Evolutionary conservation across 2,113 vertebrate species (phyloP).

Genomic region (Chelonoidis abingdonii): DNA sequence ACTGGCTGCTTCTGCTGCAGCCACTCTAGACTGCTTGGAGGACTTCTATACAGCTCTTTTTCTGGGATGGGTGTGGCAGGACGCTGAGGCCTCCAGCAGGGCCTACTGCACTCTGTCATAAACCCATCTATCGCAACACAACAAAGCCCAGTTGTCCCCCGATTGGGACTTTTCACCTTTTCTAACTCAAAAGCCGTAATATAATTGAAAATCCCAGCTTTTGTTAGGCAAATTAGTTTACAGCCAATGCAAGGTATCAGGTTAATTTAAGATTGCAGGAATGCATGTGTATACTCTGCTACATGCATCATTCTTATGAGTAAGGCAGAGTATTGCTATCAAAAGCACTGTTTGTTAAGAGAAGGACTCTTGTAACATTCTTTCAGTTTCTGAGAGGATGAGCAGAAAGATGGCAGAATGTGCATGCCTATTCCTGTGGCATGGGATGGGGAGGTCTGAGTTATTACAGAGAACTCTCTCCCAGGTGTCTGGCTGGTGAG

Average conservation of each 20-base stretch:
- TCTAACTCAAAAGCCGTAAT: neutral
- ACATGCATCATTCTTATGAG: neutral
- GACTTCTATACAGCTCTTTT: too few relatives aligned
- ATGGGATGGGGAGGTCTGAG: neutral
- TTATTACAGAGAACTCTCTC: neutral
- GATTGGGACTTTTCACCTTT: neutral
- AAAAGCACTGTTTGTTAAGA: neutral
- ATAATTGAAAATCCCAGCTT: neutral
- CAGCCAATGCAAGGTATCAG: neutral
- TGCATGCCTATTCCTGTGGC: neutral
- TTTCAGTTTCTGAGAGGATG: neutral
- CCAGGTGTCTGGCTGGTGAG: neutral
- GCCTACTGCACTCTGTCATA: too few relatives aligned
- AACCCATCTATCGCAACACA: neutral
- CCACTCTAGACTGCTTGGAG: too few relatives aligned
- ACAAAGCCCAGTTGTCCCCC: neutral
- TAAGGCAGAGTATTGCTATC: accelerated
- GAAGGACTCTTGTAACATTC: neutral
- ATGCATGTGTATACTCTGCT: neutral
- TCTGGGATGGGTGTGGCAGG: too few relatives aligned
- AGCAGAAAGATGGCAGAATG: neutral
- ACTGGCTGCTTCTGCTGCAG: too few relatives aligned
- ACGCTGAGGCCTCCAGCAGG: too few relatives aligned
- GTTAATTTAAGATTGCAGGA: neutral
- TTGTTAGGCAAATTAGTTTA: neutral